phyloP scores from a whole-genome alignment of 2,888 invertebrate genomes.

The Lepidonotus clava region DNA sequence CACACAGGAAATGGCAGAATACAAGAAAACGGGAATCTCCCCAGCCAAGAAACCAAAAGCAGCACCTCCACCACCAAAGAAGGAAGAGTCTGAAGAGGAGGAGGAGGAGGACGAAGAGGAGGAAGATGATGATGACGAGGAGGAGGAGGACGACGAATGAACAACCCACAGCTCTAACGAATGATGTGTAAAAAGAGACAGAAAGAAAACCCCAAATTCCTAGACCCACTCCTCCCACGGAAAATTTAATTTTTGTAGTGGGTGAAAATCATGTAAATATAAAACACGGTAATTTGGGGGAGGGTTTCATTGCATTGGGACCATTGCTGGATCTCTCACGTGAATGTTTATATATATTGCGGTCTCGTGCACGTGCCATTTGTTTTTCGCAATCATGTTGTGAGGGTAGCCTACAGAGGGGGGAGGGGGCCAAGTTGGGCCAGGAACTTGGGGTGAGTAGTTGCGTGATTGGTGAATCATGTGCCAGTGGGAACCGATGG shows the following conservation, averaged over 20 bases:
- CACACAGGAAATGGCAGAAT: slow-evolving; percentile 65
- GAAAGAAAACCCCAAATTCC: slow-evolving; percentile 9
- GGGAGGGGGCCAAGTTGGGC: not conserved
- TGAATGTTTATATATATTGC: slow-evolving; percentile 4
- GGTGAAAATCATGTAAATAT: slow-evolving; percentile 3
- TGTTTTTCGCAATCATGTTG: not conserved
- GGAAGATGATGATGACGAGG: slow-evolving; percentile 64
- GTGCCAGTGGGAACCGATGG: slow-evolving; percentile 37
- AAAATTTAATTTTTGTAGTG: not conserved
- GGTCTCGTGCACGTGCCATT: slow-evolving; percentile 33
- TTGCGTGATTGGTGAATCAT: not conserved
- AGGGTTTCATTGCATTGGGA: not conserved
- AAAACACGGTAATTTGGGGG: not conserved
- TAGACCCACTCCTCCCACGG: not conserved
- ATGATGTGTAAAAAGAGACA: not conserved
- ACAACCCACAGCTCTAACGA: not conserved
- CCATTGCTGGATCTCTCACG: slow-evolving; percentile 20
- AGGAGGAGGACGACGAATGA: slow-evolving; percentile 55
- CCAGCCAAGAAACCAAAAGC: slow-evolving; percentile 53
- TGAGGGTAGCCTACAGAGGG: not conserved
- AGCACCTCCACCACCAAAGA: slow-evolving; percentile 64
- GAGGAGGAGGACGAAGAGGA: slow-evolving; percentile 67
- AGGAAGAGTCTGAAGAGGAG: slow-evolving; percentile 79
- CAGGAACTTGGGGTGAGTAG: not conserved
- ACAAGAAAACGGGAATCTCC: slow-evolving; percentile 58